Conservation (phyloP, 2,113 vertebrate genomes). For the Ginglymostoma cirratum region DNA sequence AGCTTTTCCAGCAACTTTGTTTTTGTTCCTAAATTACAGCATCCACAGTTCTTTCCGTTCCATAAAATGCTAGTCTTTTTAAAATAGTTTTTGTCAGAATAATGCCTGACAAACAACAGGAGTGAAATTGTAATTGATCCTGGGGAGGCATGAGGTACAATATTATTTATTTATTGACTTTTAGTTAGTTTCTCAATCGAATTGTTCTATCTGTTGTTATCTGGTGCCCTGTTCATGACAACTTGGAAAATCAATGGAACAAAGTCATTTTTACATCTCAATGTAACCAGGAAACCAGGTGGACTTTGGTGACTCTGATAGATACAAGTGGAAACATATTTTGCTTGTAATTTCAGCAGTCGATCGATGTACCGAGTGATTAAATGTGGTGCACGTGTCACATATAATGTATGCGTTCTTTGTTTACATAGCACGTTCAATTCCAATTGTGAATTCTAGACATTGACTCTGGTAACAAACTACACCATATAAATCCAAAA, state of each 20-base stretch:
- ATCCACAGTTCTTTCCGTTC: too few relatives aligned
- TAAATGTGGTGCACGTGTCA: background rate
- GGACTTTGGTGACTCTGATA: background rate
- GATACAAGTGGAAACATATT: background rate
- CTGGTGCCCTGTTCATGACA: background rate
- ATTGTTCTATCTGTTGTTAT: background rate
- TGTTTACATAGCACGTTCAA: background rate
- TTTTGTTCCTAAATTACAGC: too few relatives aligned
- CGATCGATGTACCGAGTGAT: background rate
- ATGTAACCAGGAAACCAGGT: background rate
- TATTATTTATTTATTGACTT: background rate
- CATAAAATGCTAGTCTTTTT: background rate
- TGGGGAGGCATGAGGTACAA: background rate
- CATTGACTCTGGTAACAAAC: too few relatives aligned
- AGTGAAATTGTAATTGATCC: background rate
- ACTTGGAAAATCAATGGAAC: constrained; percentile 1
- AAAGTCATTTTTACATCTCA: background rate
- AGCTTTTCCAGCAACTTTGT: too few relatives aligned
- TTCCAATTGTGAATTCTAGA: background rate
- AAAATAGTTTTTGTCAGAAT: background rate
- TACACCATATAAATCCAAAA: too few relatives aligned
- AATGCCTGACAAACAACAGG: background rate
- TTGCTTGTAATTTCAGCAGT: background rate
- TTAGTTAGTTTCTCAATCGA: background rate
- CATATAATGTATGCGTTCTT: background rate